These are phyloP conservation scores for Electrophaes corylata DNA, from an alignment of 2,888 invertebrate genomes.

Conservation along the genomic window DNA sequence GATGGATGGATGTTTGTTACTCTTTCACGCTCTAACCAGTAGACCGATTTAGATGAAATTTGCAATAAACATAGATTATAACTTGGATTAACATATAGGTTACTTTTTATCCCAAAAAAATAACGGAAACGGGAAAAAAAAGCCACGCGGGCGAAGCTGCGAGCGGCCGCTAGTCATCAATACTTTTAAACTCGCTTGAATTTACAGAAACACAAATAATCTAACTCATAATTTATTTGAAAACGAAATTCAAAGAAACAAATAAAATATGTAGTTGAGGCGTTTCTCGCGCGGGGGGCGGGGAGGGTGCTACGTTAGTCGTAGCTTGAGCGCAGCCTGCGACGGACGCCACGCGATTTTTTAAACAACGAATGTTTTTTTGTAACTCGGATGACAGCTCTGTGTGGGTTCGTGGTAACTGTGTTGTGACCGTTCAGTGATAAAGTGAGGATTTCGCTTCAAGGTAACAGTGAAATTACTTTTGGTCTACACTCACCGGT, in stretches of 20 bases:
- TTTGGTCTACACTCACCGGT: slow-evolving; percentile 19
- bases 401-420: slow-evolving; percentile 38
- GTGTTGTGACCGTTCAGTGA: slow-evolving; percentile 56
- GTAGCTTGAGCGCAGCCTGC: slow-evolving; percentile 72
- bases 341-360: slow-evolving; percentile 59
- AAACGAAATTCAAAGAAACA: slow-evolving; percentile 40
- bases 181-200: slow-evolving; percentile 17
- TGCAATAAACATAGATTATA: too few species aligned
- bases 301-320: slow-evolving; percentile 76
- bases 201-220: slow-evolving; percentile 25
- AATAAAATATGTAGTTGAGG: slow-evolving; percentile 44
- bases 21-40: too few species aligned
- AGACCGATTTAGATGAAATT: too few species aligned
- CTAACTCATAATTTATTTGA: slow-evolving; percentile 25
- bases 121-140: too few species aligned
- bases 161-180: too few species aligned
- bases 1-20: too few species aligned
- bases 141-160: too few species aligned
- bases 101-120: too few species aligned
- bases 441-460: slow-evolving; percentile 45
- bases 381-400: slow-evolving; percentile 38
- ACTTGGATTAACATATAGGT: too few species aligned
- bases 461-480: slow-evolving; percentile 50
- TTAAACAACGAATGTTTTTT: slow-evolving; percentile 33
- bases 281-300: slow-evolving; percentile 54